Evolutionary conservation across 2,888 invertebrate species (phyloP), one percentile per base, ranked within the genome.

Genomic region (Sinodicranocentrus sp.): DNA sequence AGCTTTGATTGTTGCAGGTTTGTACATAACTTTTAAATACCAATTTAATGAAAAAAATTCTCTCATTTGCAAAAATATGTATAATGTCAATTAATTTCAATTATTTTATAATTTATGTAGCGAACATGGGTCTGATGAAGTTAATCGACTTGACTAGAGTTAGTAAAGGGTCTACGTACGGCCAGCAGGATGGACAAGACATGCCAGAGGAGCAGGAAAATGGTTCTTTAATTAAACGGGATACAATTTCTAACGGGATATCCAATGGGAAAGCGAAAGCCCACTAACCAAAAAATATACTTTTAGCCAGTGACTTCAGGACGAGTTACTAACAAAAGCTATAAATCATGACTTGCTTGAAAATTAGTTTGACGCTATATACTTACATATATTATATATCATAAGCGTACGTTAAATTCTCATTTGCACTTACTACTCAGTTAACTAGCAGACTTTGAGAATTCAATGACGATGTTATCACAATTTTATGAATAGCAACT

Each of bases 91-190:
- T 65, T 54, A 48, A 63, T 21, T 39, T 21, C 23, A 43, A 15
- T 65, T 8, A 19, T 76, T 85, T 89, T 87, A 88, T 90, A 90
- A 84, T 54, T 89, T 85, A 93, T 93, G 86, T 93, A 96, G 96
- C 96, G 91, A 95, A 94, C 90, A 91, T 94, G 87, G 91, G 95
- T 26, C 93, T 96, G 91, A 93, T 95, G 89, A 95, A 95, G 90
- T 93, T 95, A 61, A 95, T 97, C 89, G 94, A 95, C 71, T 94
- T 95, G 94, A 95, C 96, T 0, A 94, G 96, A 91, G 96, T 96
- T 89, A 95, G 95, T 90, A 94, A 95, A 91, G 95, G 94, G 48
- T 96, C 96, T 28, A 94, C 94, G 5, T 97, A 96, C 90, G 96
- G 96, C 1, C 43, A 70, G n/a, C 54, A 71, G 43, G 17, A 28